A percentile compares a stretch with the other conserved stretches of the same genome.
phyloP scores from a whole-genome alignment of 2,797 vertebrate genomes.

The Champsocephalus gunnari region DNA sequence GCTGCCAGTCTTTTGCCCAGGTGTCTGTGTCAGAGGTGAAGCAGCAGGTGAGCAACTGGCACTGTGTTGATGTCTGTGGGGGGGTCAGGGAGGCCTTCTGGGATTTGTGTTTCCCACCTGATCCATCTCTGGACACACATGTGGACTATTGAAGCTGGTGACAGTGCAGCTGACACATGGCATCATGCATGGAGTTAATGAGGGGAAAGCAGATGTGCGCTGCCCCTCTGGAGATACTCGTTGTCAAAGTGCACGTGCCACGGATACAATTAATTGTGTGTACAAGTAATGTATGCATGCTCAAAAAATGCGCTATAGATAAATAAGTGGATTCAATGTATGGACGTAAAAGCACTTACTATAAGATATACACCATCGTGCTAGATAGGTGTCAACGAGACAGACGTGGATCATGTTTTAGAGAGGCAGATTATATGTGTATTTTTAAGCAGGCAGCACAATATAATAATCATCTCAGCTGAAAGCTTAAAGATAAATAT shows the following conservation, averaged over 20 bases:
- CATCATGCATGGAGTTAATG: constrained; percentile 57
- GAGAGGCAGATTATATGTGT: background rate
- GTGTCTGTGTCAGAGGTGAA: constrained; percentile 66
- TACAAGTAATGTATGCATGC: constrained; percentile 36
- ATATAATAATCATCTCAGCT: background rate
- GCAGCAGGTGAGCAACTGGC: constrained; percentile 65
- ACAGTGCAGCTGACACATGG: constrained; percentile 58
- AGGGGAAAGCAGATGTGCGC: constrained; percentile 65
- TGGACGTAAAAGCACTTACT: background rate
- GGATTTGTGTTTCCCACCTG: constrained; percentile 63
- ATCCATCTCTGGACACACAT: constrained; percentile 61
- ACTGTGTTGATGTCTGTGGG: constrained; percentile 44
- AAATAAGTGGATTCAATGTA: background rate
- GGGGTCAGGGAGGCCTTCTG: constrained; percentile 53
- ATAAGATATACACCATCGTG: background rate
- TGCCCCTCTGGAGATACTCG: constrained; percentile 38
- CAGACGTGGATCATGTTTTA: background rate
- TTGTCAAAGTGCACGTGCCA: constrained; percentile 21
- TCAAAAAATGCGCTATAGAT: constrained; percentile 16
- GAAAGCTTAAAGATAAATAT: constrained; percentile 27
- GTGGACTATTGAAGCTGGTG: constrained; percentile 49
- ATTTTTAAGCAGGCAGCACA: background rate
- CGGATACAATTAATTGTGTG: constrained; percentile 38
- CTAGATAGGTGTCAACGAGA: background rate
- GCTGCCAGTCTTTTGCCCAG: constrained; percentile 43